phyloP scores from a whole-genome alignment of 2,113 vertebrate species.

The Halcyon senegalensis region DNA sequence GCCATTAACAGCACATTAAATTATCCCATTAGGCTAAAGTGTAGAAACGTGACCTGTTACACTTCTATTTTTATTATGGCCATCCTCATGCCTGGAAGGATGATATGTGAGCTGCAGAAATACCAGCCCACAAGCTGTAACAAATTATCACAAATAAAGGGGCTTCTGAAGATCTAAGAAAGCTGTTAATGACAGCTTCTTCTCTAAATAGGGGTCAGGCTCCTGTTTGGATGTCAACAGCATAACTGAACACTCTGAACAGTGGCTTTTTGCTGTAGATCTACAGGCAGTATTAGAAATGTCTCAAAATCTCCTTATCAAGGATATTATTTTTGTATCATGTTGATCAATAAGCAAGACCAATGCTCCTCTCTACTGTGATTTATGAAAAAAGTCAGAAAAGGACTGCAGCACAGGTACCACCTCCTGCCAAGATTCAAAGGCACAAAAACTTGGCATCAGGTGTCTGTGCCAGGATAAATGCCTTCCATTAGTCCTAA shows the following conservation, averaged over 20 bases:
- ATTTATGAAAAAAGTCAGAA: conserved; percentile 33
- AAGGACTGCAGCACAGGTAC: background rate
- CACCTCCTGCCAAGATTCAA: conserved; percentile 31
- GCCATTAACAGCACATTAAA: conserved; percentile 3
- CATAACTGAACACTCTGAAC: background rate
- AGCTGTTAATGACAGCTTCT: background rate
- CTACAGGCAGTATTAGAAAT: background rate
- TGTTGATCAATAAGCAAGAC: background rate
- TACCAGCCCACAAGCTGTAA: background rate
- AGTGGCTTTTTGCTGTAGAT: background rate
- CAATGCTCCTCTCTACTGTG: background rate
- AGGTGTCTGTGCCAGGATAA: background rate
- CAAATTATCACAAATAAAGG: background rate
- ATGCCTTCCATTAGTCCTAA: background rate
- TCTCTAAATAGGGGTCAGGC: background rate
- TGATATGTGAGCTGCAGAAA: background rate
- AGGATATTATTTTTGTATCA: background rate
- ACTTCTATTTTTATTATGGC: background rate
- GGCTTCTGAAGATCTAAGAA: background rate
- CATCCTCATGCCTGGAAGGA: background rate
- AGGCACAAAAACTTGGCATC: conserved; percentile 11
- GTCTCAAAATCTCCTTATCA: background rate
- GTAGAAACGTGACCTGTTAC: background rate
- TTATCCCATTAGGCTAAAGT: background rate
- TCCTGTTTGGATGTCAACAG: background rate